phyloP scores from a whole-genome alignment of 1,140 invertebrate species.

The Drosophila nigrodunni region DNA sequence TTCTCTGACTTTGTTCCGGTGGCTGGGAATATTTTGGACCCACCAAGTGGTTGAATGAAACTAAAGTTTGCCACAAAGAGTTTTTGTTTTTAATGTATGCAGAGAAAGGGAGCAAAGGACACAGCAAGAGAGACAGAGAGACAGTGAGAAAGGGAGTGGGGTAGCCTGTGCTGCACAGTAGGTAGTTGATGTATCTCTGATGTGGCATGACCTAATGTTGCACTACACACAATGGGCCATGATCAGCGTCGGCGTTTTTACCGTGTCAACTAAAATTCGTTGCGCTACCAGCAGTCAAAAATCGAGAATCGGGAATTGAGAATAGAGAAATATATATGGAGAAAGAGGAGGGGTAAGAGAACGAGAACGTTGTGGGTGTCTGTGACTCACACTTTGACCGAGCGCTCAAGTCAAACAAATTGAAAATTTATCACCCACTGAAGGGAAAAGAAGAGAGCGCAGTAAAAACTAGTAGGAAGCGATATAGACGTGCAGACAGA shows the following conservation, averaged over 20 bases:
- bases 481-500: too few relatives aligned
- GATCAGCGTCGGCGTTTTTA: conserved; percentile 42
- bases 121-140: conserved; percentile 11
- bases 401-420: conserved; percentile 77
- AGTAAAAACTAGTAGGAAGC: too few relatives aligned
- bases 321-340: not conserved
- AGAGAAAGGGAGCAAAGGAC: conserved; percentile 6
- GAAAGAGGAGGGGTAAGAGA: too few relatives aligned
- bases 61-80: conserved; percentile 57
- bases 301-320: not conserved
- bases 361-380: conserved; percentile 44
- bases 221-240: conserved; percentile 78
- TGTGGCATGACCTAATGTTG: conserved; percentile 78
- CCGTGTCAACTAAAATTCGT: conserved; percentile 69
- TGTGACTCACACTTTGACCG: conserved; percentile 40
- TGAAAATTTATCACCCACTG: conserved; percentile 76
- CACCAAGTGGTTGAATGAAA: conserved; percentile 66
- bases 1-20: not conserved
- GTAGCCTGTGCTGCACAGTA: conserved; percentile 1
- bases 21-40: conserved; percentile 57
- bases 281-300: conserved; percentile 67
- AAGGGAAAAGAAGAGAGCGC: too few relatives aligned
- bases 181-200: conserved; percentile 34
- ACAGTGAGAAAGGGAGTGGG: not conserved
- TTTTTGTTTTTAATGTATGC: conserved; percentile 79